Base-by-base conservation (phyloP, 2,113 vertebrate species). In the Herpailurus yagouaroundi region DNA sequence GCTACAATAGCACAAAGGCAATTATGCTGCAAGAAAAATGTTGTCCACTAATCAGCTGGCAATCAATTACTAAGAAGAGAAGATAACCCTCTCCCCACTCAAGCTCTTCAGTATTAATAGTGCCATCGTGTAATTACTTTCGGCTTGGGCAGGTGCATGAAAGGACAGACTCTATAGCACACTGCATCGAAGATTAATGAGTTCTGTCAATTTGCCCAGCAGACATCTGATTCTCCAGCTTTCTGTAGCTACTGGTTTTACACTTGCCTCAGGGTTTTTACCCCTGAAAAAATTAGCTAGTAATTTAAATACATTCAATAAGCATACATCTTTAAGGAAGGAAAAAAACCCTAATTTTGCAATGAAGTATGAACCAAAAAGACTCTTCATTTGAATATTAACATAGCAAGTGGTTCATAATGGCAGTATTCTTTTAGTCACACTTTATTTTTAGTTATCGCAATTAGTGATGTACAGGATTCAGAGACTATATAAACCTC, bases 101-200 rank as follows among this genome's bases (percentile, higher is more conserved):
- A 97, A 98, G 98, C 98, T 98, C 98, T 97, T 98, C 98, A 98
- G 98, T 98, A 99, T 99, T 99, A 99, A 99, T 99, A 99, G 99
- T 99, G 98, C 98, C 99, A 98, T 99, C 98, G 98, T 98, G 98
- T 99, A 99, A 99, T 99, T 99, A 99, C 99, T 99, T 98, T 97
- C 98, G 98, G 98, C 99, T 99, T 98, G 97, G 98, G 98, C 99
- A 99, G 99, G 99, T 99, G 99, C 99, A 98, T 97, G 98, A 98
- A 99, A 99, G 99, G 98, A 99, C 99, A 99, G 98, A 98, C 97
- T 98, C 97, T 97, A 98, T 98, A 99, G 98, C 97, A 98, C 97
- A 95, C 98, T 97, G 98, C 98, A 96, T 98, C 96, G 97, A 99
- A 99, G 99, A 99, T 99, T 99, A 99, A 99, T 99, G 99, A 99